Evolutionary conservation across 2,888 invertebrate genomes (phyloP).

Genomic region (Lithophane ornitopus): DNA sequence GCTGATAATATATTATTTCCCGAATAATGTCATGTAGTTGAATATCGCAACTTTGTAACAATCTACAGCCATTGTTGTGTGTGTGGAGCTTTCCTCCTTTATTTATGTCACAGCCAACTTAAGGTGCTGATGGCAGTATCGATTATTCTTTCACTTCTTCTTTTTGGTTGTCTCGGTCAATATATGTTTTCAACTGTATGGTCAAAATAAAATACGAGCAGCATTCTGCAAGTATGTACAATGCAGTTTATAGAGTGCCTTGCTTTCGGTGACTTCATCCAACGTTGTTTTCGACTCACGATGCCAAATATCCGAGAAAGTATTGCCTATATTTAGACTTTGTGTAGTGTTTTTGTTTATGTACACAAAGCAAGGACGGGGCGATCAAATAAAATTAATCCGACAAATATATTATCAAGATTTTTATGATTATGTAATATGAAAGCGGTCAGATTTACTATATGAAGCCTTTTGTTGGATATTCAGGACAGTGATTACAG

Average conservation of each 20-base stretch:
- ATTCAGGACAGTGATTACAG: conserved; percentile 73
- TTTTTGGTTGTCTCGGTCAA: conserved; percentile 15
- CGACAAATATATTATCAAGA: conserved; percentile 8
- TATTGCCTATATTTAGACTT: conserved; percentile 77
- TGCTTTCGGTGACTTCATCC: conserved; percentile 65
- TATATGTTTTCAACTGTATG: conserved; percentile 19
- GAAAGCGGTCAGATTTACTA: conserved; percentile 18
- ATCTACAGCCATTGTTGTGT: conserved; percentile 20
- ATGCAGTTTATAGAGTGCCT: conserved; percentile 51
- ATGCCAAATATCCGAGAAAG: conserved; percentile 79
- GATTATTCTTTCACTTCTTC: conserved; percentile 17
- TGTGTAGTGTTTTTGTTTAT: conserved; percentile 64
- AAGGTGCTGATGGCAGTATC: conserved; percentile 16
- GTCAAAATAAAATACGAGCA: conserved; percentile 26
- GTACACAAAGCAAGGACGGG: conserved; percentile 69
- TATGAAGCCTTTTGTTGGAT: conserved; percentile 58
- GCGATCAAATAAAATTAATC: conserved; percentile 46
- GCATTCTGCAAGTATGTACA: conserved; percentile 27
- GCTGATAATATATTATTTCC: conserved; percentile 50
- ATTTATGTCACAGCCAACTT: conserved; percentile 23
- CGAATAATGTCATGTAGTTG: conserved; percentile 43
- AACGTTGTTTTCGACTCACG: conserved; percentile 71
- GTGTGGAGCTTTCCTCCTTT: conserved; percentile 10
- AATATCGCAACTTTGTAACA: conserved; percentile 38
- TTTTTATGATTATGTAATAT: conserved; percentile 19